Conservation (phyloP, 30 jellyfish, hydroid and myxozoan species). For the Pseudorhiza aurosa region DNA sequence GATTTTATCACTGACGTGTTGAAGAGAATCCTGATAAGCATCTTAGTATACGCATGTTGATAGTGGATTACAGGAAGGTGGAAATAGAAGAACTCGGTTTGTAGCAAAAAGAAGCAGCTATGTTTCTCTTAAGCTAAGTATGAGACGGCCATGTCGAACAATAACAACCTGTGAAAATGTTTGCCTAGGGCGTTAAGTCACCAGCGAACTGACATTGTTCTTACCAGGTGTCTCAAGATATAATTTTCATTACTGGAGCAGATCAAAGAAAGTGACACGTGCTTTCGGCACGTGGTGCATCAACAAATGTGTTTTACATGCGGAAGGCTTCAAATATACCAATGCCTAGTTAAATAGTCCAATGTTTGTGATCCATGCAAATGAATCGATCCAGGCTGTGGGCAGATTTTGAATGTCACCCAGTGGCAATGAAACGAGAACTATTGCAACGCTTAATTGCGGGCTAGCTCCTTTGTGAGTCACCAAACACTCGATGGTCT, state of each 20-base stretch:
- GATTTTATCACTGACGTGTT: no score
- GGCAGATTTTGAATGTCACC: background rate
- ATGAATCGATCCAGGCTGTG: background rate
- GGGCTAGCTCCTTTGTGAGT: no score
- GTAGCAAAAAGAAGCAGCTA: no score
- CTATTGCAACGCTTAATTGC: no score
- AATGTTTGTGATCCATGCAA: background rate
- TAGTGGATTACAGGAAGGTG: no score
- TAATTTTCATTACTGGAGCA: slow-evolving; percentile 1
- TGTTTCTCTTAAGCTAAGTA: no score
- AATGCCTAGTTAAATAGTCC: background rate
- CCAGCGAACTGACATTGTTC: slow-evolving; percentile 10
- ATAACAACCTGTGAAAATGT: background rate
- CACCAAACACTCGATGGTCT: no score
- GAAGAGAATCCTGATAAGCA: no score
- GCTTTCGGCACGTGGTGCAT: slow-evolving; percentile 27
- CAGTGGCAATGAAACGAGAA: background rate
- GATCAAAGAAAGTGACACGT: slow-evolving; percentile 20
- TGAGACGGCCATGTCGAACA: background rate
- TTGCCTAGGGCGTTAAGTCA: slow-evolving; percentile 13
- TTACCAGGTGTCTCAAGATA: slow-evolving; percentile 18
- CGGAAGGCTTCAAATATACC: background rate
- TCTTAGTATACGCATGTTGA: no score
- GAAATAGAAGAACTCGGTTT: no score
- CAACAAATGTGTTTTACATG: slow-evolving; percentile 1